These are phyloP conservation scores for Stichodactyla helianthus DNA, from an alignment of 64 coral and sea anemone species.

Conservation along the genomic window DNA sequence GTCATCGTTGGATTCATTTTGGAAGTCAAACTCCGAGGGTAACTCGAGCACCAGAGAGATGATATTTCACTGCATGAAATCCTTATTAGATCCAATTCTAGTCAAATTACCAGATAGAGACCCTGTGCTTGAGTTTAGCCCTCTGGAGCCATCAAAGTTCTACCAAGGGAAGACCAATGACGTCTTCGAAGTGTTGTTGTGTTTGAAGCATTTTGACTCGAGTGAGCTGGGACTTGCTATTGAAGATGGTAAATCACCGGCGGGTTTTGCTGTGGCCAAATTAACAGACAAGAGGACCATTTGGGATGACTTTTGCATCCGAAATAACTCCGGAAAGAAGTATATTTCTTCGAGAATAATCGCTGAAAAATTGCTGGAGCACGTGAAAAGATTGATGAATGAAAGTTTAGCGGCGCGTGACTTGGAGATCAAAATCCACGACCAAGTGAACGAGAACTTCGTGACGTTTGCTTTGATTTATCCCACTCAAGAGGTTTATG, in stretches of 20 bases:
- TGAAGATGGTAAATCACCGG: conserved; percentile 62
- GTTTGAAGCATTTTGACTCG: conserved; percentile 49
- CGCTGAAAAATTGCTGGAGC: conserved; percentile 32
- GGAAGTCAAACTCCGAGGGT: background rate
- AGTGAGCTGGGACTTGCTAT: conserved; percentile 36
- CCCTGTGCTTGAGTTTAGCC: conserved; percentile 33
- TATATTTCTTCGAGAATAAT: conserved; percentile 68
- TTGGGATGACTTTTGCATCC: conserved; percentile 27
- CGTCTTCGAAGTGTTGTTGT: conserved; percentile 45
- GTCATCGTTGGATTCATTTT: conserved; percentile 9
- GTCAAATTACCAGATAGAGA: conserved; percentile 33
- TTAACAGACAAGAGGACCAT: conserved; percentile 27
- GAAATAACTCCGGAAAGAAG: conserved; percentile 63
- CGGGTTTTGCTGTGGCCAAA: conserved; percentile 51
- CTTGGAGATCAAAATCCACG: conserved; percentile 22
- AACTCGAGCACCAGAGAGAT: background rate
- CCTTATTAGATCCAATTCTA: conserved; percentile 49
- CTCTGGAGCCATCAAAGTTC: conserved; percentile 23
- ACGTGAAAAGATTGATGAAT: conserved; percentile 27
- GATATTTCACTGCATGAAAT: background rate
- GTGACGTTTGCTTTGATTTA: conserved; percentile 35
- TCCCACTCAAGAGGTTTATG: conserved; percentile 9
- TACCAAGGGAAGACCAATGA: conserved; percentile 13
- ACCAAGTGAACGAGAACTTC: conserved; percentile 25
- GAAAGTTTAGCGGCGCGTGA: background rate